These are phyloP conservation scores for Goniozus legneri DNA, from an alignment of 1,140 invertebrate genomes.

Conservation along the genomic window DNA sequence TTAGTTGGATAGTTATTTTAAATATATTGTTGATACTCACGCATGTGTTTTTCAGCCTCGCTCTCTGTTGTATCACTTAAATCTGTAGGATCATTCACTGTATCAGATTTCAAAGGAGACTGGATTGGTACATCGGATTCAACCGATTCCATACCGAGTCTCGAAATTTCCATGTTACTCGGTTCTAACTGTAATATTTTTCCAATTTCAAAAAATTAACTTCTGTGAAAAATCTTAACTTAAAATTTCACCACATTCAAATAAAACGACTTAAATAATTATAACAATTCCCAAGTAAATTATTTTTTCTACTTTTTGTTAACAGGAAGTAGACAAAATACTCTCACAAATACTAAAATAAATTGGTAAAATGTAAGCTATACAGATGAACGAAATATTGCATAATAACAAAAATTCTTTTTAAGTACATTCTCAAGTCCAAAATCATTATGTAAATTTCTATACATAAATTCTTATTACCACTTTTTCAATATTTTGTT, in stretches of 20 bases:
- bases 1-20: constrained; percentile 11
- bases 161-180: not conserved
- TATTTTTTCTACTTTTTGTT: not conserved
- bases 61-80: constrained; percentile 81
- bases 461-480: not conserved
- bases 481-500: not conserved
- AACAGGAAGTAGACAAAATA: too few species aligned
- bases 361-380: too few species aligned
- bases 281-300: too few species aligned
- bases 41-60: constrained; percentile 62
- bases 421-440: too few species aligned
- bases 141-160: not conserved
- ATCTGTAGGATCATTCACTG: constrained; percentile 63
- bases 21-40: constrained; percentile 25
- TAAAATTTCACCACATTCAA: too few species aligned
- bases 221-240: too few species aligned
- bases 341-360: too few species aligned
- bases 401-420: too few species aligned
- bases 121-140: not conserved
- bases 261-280: too few species aligned
- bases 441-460: too few species aligned
- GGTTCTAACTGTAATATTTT: not conserved
- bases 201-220: too few species aligned
- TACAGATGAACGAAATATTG: too few species aligned
- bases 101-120: constrained; percentile 16